These are phyloP conservation scores for Drosophila subpulchrella DNA, from an alignment of 1,140 invertebrate species.

Conservation along the genomic window DNA sequence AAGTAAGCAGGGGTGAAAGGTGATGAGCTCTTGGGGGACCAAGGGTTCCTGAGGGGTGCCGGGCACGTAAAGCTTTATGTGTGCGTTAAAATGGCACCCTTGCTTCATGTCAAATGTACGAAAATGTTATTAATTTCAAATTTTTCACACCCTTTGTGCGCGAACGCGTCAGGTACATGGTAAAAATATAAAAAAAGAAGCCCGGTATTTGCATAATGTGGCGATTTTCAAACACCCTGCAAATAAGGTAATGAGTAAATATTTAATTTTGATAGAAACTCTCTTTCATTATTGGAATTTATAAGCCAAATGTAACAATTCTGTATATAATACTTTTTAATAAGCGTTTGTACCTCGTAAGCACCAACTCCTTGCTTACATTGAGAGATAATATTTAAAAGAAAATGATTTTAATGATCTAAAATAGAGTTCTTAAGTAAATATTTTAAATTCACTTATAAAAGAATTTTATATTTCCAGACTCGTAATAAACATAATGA, in stretches of 20 bases:
- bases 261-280: neutral
- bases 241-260: neutral
- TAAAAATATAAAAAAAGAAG: conserved; percentile 11
- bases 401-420: too few species aligned
- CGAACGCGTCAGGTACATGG: conserved; percentile 5
- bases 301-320: too few species aligned
- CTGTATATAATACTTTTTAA: too few species aligned
- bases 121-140: conserved; percentile 75
- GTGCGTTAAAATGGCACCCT: conserved; percentile 53
- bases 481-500: too few species aligned
- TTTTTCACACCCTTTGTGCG: conserved; percentile 65
- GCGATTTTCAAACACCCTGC: conserved; percentile 20
- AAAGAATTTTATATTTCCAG: too few species aligned
- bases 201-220: conserved; percentile 20
- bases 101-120: conserved; percentile 68
- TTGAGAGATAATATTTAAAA: too few species aligned
- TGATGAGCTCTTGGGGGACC: neutral
- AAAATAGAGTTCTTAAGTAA: too few species aligned
- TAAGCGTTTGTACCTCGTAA: too few species aligned
- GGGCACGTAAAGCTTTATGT: conserved; percentile 61
- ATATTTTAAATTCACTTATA: too few species aligned
- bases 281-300: too few species aligned
- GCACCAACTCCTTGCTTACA: too few species aligned
- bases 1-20: neutral
- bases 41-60: neutral